phyloP scores from a whole-genome alignment of 2,797 vertebrate genomes.

The Microtus agrestis region DNA sequence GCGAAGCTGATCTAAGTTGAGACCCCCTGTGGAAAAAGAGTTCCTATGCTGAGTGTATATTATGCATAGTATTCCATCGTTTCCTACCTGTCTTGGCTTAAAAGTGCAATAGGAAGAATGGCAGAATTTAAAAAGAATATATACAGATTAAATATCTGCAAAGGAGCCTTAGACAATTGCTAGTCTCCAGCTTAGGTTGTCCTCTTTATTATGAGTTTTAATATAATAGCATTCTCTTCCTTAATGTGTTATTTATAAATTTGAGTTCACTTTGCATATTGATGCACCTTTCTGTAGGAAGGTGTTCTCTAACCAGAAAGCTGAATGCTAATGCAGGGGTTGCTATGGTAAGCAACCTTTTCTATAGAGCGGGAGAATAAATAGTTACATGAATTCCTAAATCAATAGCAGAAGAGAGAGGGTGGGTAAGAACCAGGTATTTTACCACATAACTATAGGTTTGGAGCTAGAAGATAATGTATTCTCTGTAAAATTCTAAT shows the following conservation, averaged over 20 bases:
- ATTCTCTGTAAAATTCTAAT: slow-evolving; percentile 71
- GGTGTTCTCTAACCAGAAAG: slow-evolving; percentile 71
- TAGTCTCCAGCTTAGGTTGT: background rate
- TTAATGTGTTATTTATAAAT: slow-evolving; percentile 45
- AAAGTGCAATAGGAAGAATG: slow-evolving; percentile 67
- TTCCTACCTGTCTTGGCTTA: slow-evolving; percentile 38
- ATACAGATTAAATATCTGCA: slow-evolving; percentile 57
- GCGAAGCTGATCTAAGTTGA: slow-evolving; percentile 39
- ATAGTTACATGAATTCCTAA: slow-evolving; percentile 74
- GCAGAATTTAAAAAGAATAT: slow-evolving; percentile 24
- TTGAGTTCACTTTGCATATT: slow-evolving; percentile 42
- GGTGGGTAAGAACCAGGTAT: slow-evolving; percentile 63
- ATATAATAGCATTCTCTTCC: background rate
- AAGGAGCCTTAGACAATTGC: slow-evolving; percentile 50
- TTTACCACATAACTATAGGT: slow-evolving; percentile 73
- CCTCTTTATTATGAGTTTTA: slow-evolving; percentile 68
- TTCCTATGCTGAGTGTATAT: background rate
- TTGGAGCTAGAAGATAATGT: slow-evolving; percentile 63
- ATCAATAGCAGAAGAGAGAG: slow-evolving; percentile 64
- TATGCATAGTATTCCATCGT: slow-evolving; percentile 59
- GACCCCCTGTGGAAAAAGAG: background rate
- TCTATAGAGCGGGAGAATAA: slow-evolving; percentile 75
- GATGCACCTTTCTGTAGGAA: slow-evolving; percentile 66
- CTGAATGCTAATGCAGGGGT: slow-evolving; percentile 68
- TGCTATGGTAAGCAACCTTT: slow-evolving; percentile 84